Base-by-base conservation (phyloP, 1,140 invertebrate species). In the Drosophila yakuba region DNA sequence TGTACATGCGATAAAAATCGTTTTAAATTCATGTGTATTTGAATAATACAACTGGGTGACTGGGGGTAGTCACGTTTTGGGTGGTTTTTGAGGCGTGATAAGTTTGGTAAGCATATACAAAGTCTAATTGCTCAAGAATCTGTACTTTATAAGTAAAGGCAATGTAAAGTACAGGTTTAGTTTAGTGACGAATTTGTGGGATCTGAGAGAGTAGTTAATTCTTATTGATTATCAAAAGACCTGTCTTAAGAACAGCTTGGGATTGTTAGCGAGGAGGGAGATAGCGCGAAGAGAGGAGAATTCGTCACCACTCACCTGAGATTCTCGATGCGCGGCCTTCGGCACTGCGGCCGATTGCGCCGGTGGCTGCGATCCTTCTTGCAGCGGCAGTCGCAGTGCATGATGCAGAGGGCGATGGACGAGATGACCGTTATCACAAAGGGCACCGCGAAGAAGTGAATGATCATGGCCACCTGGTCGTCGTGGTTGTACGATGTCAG, bases 391-490 rank as follows among this genome's bases (percentile, higher is more conserved):
- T 96, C 96, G 93, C 96, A 97, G 92, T 97, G 96, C 94, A 97
- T 95, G 38, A 96, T 95, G 93, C 96, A 97, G 38, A 97, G 94
- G 5, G 95, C 96, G 58, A 97, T 95, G 44, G 96, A 96, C 68
- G 96, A 96, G 75, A 96, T 96, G 66, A 97, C 93, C 68, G 96
- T 97, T 84, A 97, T 94, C 78, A 96, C 95, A 91, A 97, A 95
- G 52, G 96, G 96, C 60, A 96, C 95, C 32, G 95, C 96, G 90
- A 97, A 95, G 89, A 95, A 97, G 91, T 97, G 94, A 57, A 96
- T 96, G 64, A 97, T 97, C 62, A 95, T 95, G 48, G 95, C 94
- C 61, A 96, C 94, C 86, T 97, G 96, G 85, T 96, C 95, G 63
- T 96, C 95, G 73, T 95, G 94, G 90, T 96, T 95, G 94, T 97